Conservation (phyloP, 2,797 vertebrate genomes). For the Rhinogobio ventralis region DNA sequence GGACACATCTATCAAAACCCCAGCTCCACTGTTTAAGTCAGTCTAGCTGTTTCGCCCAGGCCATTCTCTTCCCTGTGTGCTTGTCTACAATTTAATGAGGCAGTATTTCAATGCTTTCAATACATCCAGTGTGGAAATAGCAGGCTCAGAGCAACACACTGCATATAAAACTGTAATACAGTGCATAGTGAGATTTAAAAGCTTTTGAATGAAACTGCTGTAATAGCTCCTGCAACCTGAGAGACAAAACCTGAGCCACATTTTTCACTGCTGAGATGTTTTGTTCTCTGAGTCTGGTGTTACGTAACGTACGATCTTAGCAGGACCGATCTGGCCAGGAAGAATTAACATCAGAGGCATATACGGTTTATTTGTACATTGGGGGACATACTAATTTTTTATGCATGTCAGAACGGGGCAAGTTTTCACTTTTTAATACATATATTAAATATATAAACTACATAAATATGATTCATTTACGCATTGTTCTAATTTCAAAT, state of each 20-base stretch:
- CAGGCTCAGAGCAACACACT: conserved; percentile 32
- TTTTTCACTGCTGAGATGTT: conserved; percentile 34
- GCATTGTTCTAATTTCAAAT: background rate
- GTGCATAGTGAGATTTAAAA: conserved; percentile 49
- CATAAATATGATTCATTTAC: background rate
- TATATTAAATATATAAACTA: background rate
- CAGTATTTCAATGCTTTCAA: conserved; percentile 43
- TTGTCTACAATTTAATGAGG: conserved; percentile 39
- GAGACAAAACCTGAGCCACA: conserved; percentile 32
- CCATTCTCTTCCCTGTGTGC: conserved; percentile 35
- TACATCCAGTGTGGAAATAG: conserved; percentile 39
- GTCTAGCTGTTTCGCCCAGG: conserved; percentile 6
- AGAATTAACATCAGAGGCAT: background rate
- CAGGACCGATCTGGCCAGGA: conserved; percentile 5
- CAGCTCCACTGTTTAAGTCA: conserved; percentile 29
- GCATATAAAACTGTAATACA: conserved; percentile 46
- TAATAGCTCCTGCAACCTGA: conserved; percentile 37
- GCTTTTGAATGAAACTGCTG: conserved; percentile 45
- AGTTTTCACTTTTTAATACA: background rate
- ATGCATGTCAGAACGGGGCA: background rate
- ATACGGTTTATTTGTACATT: background rate
- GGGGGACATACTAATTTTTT: background rate
- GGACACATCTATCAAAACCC: conserved; percentile 42
- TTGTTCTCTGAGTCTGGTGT: conserved; percentile 25
- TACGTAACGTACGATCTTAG: conserved; percentile 18